Conservation (phyloP, 2,797 vertebrate genomes). For the Cetoscarus ocellatus region DNA sequence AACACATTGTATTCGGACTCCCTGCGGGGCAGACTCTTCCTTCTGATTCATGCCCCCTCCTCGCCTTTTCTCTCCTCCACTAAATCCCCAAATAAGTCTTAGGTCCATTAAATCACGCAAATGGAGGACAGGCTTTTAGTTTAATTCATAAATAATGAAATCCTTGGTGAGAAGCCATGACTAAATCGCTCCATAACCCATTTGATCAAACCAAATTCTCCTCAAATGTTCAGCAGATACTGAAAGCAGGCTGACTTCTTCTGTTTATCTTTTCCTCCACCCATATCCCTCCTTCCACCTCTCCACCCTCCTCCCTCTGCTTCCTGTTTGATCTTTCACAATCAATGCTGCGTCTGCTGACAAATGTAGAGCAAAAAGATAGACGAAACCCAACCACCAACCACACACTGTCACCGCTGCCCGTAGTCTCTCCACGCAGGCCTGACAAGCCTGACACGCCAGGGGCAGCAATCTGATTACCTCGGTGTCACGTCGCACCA, state of each 20-base stretch:
- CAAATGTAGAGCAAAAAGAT: slow-evolving; percentile 44
- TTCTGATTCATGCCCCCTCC: slow-evolving; percentile 43
- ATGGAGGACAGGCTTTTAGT: slow-evolving; percentile 68
- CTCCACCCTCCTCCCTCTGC: slow-evolving; percentile 11
- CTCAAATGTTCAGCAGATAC: slow-evolving; percentile 37
- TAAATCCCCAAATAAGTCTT: slow-evolving; percentile 73
- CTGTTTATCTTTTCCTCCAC: slow-evolving; percentile 20
- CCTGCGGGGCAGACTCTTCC: slow-evolving; percentile 55
- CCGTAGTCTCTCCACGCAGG: slow-evolving; percentile 32
- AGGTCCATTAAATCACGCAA: slow-evolving; percentile 68
- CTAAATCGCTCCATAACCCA: slow-evolving; percentile 42
- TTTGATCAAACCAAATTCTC: slow-evolving; percentile 55
- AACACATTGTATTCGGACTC: slow-evolving; percentile 63
- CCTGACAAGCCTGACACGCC: slow-evolving; percentile 51
- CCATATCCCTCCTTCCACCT: slow-evolving; percentile 19
- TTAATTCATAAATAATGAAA: slow-evolving; percentile 77
- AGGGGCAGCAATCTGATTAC: slow-evolving; percentile 50
- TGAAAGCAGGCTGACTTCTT: slow-evolving; percentile 3
- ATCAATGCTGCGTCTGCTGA: slow-evolving; percentile 30
- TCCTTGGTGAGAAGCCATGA: slow-evolving; percentile 49
- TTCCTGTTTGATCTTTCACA: slow-evolving; percentile 38
- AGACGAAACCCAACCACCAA: slow-evolving; percentile 21
- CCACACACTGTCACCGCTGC: slow-evolving; percentile 36
- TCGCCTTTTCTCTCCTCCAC: slow-evolving; percentile 55
- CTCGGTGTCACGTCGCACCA: slow-evolving; percentile 39